phyloP scores from a whole-genome alignment of 1,140 invertebrate species.

The Bombus waltoni region DNA sequence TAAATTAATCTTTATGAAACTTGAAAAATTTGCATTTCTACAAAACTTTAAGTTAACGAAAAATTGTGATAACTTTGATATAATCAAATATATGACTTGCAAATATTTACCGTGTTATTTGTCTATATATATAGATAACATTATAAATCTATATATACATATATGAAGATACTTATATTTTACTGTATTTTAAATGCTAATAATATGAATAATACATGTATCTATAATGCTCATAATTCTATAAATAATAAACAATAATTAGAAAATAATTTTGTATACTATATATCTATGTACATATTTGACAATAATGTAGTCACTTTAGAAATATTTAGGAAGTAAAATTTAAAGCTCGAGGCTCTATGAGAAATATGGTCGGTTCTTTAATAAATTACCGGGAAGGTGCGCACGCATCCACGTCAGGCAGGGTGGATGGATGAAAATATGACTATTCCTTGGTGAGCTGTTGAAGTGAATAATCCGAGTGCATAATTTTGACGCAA shows the following conservation, averaged over 20 bases:
- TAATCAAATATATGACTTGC: not conserved
- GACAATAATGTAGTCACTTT: too few species aligned
- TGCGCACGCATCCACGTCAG: constrained; percentile 67
- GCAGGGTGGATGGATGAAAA: constrained; percentile 66
- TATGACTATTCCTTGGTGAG: constrained; percentile 62
- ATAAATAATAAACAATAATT: not conserved
- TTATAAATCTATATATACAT: not conserved
- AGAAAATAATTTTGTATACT: not conserved
- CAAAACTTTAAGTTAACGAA: not conserved
- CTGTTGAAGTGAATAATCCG: constrained; percentile 37
- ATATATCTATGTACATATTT: too few species aligned
- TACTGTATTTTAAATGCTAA: not conserved
- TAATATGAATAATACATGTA: not conserved
- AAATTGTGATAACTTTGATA: not conserved
- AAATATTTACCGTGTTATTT: not conserved
- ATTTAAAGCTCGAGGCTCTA: not conserved
- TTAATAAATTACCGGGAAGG: constrained; percentile 17
- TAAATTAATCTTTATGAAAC: too few species aligned
- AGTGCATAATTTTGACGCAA: constrained; percentile 23
- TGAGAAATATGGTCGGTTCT: constrained; percentile 27
- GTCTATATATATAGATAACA: not conserved
- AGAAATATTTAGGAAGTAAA: not conserved
- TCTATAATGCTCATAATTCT: not conserved
- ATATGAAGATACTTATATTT: not conserved
- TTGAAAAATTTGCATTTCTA: too few species aligned